Conservation (phyloP, 2,113 vertebrate genomes). For the Poicephalus meyeri region DNA sequence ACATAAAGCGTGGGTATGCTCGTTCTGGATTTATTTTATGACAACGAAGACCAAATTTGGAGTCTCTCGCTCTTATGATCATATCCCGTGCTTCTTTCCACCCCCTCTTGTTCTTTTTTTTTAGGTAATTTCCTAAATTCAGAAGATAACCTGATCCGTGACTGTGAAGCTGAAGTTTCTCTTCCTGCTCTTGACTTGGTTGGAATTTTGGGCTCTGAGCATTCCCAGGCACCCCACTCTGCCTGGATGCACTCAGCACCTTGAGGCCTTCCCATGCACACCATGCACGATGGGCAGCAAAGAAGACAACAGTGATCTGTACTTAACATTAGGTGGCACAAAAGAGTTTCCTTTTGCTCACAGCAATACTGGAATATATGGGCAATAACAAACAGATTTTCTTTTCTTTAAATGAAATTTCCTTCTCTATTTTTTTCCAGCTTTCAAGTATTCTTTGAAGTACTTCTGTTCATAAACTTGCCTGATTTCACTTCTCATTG, state of each 20-base stretch:
- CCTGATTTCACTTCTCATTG: not conserved
- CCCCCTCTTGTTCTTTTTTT: not conserved
- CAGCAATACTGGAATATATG: not conserved
- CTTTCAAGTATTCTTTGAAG: constrained; percentile 4
- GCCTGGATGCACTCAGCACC: not conserved
- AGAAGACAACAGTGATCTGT: constrained; percentile 52
- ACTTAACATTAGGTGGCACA: constrained; percentile 73
- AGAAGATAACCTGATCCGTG: not conserved
- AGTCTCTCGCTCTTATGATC: not conserved
- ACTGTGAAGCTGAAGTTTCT: not conserved
- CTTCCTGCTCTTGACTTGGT: not conserved
- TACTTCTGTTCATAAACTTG: not conserved
- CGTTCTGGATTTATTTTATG: not conserved
- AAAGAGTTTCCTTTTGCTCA: constrained; percentile 66
- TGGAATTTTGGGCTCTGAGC: not conserved
- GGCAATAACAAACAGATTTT: not conserved
- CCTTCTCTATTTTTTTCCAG: not conserved
- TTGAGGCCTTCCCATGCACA: not conserved
- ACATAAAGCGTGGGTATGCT: not conserved
- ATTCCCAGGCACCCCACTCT: not conserved
- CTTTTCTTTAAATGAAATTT: constrained; percentile 7
- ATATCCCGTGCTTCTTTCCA: constrained; percentile 5
- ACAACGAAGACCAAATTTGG: not conserved
- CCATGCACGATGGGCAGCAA: not conserved
- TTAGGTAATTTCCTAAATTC: not conserved